Percentiles rank a stretch among this genome's conserved stretches.
phyloP scores from a whole-genome alignment of 2,797 vertebrate genomes.

The Tokudaia tokunoshimensis region DNA sequence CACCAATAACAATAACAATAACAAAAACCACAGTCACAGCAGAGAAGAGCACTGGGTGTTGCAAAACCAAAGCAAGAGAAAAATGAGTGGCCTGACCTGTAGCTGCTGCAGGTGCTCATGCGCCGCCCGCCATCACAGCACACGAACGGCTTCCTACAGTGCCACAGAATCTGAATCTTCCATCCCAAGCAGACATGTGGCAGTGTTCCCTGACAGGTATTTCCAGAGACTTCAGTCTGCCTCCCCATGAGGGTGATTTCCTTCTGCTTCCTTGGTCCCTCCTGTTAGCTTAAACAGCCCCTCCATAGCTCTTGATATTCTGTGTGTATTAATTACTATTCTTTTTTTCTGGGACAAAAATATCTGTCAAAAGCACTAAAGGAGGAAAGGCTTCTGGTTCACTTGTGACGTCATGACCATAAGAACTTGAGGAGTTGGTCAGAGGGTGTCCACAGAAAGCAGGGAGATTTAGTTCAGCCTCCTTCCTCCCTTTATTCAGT shows the following conservation, averaged over 20 bases:
- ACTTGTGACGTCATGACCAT: not conserved
- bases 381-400: not conserved
- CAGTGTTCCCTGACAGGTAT: not conserved
- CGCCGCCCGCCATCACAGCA: not conserved
- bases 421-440: not conserved
- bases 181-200: not conserved
- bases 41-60: conserved; percentile 18
- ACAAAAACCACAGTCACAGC: not conserved
- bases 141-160: not conserved
- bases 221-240: not conserved
- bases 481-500: not conserved
- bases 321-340: not conserved
- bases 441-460: not conserved
- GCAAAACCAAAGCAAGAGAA: conserved; percentile 10
- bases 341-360: not conserved
- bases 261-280: not conserved
- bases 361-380: no score
- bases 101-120: not conserved
- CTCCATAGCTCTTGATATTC: not conserved
- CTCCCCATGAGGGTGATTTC: not conserved
- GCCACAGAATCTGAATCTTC: not conserved
- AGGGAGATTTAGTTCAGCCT: no score
- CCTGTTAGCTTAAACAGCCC: not conserved
- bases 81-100: not conserved
- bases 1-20: not conserved